Percentiles rank a stretch among this genome's conserved stretches.
These are phyloP conservation scores for Ommatoiulus sabulosus DNA, from an alignment of 2,888 invertebrate genomes.

Conservation along the genomic window DNA sequence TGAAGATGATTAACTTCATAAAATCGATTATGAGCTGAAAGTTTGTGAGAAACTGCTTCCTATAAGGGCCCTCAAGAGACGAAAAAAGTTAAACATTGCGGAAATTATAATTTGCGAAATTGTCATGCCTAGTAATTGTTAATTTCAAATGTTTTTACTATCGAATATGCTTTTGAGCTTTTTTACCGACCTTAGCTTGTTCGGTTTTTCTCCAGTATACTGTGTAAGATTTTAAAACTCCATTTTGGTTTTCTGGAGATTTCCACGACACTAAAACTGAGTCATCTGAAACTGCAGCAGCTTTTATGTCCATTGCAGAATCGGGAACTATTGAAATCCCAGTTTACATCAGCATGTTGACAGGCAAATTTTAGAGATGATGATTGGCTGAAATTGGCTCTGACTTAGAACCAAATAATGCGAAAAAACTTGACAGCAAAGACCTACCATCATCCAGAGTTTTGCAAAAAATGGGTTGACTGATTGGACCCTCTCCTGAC, in stretches of 20 bases:
- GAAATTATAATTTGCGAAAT: no score
- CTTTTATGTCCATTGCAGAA: constrained; percentile 92
- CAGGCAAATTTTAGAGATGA: no score
- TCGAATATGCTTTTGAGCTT: not conserved
- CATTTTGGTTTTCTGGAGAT: constrained; percentile 91
- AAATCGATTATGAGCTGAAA: not conserved
- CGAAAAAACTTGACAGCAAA: no score
- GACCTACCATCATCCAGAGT: constrained; percentile 91
- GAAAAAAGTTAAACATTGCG: not conserved
- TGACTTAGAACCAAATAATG: no score
- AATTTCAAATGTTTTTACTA: no score
- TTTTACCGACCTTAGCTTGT: constrained; percentile 62
- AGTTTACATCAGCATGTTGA: no score
- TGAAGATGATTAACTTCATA: constrained; percentile 64
- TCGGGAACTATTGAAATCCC: constrained; percentile 79
- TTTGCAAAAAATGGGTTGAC: constrained; percentile 88
- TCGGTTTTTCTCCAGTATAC: constrained; percentile 77
- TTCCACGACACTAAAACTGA: constrained; percentile 95
- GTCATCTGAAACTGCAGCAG: constrained; percentile 89
- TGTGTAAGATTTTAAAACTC: constrained; percentile 91
- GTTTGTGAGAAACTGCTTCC: not conserved
- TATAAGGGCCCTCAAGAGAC: not conserved
- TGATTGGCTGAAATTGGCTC: no score
- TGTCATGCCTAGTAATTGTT: no score
- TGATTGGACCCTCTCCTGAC: constrained; percentile 93